A percentile compares a stretch with the other conserved stretches of the same genome.
Evolutionary conservation across 92 coral and sea anemone genomes (phyloP).

Genomic region (Diadumene lineata): DNA sequence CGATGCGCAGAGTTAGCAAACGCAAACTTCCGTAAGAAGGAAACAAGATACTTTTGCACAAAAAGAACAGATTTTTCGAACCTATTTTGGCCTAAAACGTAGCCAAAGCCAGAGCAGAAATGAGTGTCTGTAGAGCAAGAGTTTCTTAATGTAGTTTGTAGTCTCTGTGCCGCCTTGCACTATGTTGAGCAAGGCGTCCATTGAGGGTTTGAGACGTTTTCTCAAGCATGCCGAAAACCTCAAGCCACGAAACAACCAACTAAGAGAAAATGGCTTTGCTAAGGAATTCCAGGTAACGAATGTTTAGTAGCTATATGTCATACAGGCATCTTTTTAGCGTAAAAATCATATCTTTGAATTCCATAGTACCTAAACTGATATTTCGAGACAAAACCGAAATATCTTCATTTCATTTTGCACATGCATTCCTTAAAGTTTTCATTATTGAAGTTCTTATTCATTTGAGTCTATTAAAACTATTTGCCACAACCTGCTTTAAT

Average conservation of each 20-base stretch:
- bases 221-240: conserved; percentile 62
- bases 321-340: too few relatives aligned
- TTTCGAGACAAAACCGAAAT: neutral
- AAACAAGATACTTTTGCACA: neutral
- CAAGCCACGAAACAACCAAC: conserved; percentile 58
- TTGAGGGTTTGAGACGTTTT: conserved; percentile 49
- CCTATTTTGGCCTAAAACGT: neutral
- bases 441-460: too few relatives aligned
- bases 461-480: too few relatives aligned
- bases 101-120: neutral
- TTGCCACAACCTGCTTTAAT: too few relatives aligned
- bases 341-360: too few relatives aligned
- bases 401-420: neutral
- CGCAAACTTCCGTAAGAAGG: neutral
- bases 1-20: conserved; percentile 8
- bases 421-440: too few relatives aligned
- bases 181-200: conserved; percentile 12
- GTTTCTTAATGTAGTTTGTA: neutral
- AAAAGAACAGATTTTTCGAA: neutral
- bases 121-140: neutral
- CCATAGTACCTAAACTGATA: neutral
- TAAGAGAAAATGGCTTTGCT: conserved; percentile 79
- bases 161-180: neutral
- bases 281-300: conserved; percentile 87
- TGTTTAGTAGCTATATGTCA: too few relatives aligned